Conservation (phyloP, 2,888 invertebrate species). For the Ecliptopera silaceata region DNA sequence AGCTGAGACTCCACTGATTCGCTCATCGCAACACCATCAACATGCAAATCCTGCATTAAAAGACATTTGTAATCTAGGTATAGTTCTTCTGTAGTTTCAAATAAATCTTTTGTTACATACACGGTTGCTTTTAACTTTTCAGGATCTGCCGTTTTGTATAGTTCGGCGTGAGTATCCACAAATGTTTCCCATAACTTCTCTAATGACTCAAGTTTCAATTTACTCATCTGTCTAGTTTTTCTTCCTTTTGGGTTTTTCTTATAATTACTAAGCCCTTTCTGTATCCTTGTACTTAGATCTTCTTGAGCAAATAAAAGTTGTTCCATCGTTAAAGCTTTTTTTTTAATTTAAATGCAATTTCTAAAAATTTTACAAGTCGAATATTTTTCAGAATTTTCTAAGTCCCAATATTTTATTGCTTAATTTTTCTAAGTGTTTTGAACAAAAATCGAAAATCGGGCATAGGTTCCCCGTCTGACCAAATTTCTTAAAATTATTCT, state of each 20-base stretch:
- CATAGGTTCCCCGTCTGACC: too few species aligned
- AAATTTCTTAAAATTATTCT: neutral
- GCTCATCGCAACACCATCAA: neutral
- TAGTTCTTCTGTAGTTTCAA: neutral
- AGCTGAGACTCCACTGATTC: too few species aligned
- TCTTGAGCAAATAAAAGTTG: neutral
- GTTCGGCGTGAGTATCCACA: neutral
- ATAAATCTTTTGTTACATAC: neutral
- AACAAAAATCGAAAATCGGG: neutral
- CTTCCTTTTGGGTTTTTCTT: neutral
- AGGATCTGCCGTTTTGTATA: neutral
- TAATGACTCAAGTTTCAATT: neutral
- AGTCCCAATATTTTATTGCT: neutral
- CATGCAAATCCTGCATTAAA: neutral
- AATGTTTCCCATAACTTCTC: neutral
- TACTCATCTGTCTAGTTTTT: neutral
- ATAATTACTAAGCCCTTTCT: neutral
- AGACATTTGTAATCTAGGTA: neutral
- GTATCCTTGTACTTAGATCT: neutral
- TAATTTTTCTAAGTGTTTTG: neutral
- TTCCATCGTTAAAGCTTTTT: neutral
- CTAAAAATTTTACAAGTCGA: neutral
- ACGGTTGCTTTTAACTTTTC: neutral
- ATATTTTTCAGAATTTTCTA: too few species aligned
- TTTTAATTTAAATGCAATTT: neutral